These are phyloP conservation scores for Gallinago solitaria DNA, from an alignment of 2,797 vertebrate genomes.

Conservation along the genomic window DNA sequence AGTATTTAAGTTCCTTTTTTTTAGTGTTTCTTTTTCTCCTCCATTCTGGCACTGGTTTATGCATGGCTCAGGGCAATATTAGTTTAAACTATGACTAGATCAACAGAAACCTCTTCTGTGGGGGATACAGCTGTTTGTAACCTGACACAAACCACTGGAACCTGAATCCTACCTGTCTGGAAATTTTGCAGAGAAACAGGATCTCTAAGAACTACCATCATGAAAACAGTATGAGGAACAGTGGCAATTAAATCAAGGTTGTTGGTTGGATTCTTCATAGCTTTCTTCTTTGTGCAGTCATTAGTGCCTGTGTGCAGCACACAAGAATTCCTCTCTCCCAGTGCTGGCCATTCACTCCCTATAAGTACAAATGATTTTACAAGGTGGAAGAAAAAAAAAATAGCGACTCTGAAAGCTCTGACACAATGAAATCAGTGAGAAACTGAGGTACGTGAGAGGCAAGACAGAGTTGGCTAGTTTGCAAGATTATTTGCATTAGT, in stretches of 20 bases:
- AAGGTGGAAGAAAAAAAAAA: neutral
- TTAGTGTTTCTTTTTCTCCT: neutral
- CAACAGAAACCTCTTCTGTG: slow-evolving; percentile 38
- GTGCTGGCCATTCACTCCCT: neutral
- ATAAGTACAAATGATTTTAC: neutral
- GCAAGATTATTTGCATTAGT: neutral
- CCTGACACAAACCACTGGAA: neutral
- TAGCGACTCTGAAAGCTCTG: neutral
- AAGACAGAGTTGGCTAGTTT: neutral
- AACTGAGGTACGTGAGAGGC: neutral
- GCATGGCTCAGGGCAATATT: neutral
- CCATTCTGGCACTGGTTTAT: slow-evolving; percentile 18
- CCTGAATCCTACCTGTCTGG: neutral
- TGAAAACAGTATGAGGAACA: neutral
- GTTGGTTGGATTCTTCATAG: neutral
- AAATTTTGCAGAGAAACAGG: neutral
- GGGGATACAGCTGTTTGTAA: slow-evolving; percentile 14
- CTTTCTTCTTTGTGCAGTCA: neutral
- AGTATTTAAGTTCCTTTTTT: neutral
- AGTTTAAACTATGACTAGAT: slow-evolving; percentile 32
- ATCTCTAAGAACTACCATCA: neutral
- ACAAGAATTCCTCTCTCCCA: neutral
- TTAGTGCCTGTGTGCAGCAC: accelerated
- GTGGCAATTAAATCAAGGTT: neutral
- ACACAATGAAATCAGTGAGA: neutral